phyloP scores from a whole-genome alignment of 2,888 invertebrate genomes.

The Pterostichus madidus region DNA sequence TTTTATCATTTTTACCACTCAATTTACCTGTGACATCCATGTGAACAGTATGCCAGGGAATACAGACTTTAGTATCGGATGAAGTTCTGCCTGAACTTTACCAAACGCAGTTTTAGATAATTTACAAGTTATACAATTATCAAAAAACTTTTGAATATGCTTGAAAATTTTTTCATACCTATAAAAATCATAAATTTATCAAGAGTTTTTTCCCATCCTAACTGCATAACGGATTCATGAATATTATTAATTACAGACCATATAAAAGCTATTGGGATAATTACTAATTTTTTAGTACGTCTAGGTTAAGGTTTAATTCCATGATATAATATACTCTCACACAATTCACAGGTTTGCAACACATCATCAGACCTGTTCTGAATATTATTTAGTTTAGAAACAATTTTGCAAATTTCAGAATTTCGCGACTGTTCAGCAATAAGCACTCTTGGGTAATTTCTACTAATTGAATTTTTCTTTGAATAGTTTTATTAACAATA shows the following conservation, averaged over 20 bases:
- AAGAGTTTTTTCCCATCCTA: conserved; percentile 68
- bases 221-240: conserved; percentile 70
- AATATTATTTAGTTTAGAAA: conserved; percentile 34
- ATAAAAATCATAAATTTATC: conserved; percentile 69
- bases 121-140: conserved; percentile 60
- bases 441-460: conserved; percentile 67
- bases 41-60: conserved; percentile 71
- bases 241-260: conserved; percentile 72
- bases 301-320: conserved; percentile 69
- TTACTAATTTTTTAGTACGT: conserved; percentile 68
- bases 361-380: no score
- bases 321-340: conserved; percentile 46
- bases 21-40: no score
- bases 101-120: conserved; percentile 71
- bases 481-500: background rate
- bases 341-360: conserved; percentile 57
- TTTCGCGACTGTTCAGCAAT: conserved; percentile 67
- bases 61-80: background rate
- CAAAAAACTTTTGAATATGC: conserved; percentile 62
- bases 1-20: no score
- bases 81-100: conserved; percentile 68
- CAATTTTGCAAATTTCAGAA: conserved; percentile 50
- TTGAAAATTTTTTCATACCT: conserved; percentile 70
- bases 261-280: conserved; percentile 69
- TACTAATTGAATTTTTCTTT: no score